These are phyloP conservation scores for Potamilus streckersoni DNA, from an alignment of 1,140 invertebrate species.

Conservation along the genomic window DNA sequence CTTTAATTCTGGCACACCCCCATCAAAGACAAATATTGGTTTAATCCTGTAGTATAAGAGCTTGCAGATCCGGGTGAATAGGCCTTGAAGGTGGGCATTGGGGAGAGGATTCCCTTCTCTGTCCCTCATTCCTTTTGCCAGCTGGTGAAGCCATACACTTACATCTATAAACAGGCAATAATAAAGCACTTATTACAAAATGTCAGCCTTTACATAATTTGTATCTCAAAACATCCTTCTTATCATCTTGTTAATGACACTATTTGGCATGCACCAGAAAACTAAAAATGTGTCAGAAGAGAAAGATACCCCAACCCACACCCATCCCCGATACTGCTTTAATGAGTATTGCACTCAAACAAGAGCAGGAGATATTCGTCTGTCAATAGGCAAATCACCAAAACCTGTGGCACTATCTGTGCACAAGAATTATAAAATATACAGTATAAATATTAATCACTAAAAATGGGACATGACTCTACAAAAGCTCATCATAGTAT, in stretches of 20 bases:
- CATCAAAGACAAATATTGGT: conserved; percentile 99
- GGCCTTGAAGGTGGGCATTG: conserved; percentile 92
- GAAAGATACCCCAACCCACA: not conserved
- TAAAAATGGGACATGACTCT: no score
- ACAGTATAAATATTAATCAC: no score
- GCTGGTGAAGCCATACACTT: conserved; percentile 98
- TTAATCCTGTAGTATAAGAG: conserved; percentile 95
- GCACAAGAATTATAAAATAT: no score
- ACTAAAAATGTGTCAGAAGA: not conserved
- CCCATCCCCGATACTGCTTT: not conserved
- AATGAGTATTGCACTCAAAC: no score
- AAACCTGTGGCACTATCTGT: no score
- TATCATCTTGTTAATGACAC: conserved; percentile 1
- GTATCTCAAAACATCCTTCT: no score
- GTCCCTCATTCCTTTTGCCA: conserved; percentile 94
- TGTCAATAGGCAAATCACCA: no score
- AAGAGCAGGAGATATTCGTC: no score
- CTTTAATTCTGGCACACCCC: conserved; percentile 90
- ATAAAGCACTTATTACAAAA: not conserved
- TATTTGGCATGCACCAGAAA: not conserved
- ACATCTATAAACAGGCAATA: conserved; percentile 78
- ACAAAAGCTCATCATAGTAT: no score
- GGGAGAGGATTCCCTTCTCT: conserved; percentile 81
- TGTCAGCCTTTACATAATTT: no score
- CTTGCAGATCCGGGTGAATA: conserved; percentile 96